A percentile compares a stretch with the other conserved stretches of the same genome.
Conservation (phyloP, 2,888 invertebrate species). For the Heliconius aoede region DNA sequence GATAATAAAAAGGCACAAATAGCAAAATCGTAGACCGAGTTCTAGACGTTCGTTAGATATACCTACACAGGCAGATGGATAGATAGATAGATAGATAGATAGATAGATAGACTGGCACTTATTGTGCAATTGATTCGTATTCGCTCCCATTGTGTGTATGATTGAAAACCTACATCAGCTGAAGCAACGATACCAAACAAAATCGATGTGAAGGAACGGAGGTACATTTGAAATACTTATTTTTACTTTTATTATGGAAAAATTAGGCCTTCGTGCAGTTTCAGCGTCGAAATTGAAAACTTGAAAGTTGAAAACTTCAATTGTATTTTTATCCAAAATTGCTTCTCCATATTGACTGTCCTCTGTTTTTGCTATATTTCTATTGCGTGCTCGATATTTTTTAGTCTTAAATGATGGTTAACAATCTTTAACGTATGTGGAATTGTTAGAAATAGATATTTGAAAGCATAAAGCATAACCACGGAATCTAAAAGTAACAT, state of each 20-base stretch:
- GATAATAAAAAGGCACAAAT: neutral
- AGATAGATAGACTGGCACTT: neutral
- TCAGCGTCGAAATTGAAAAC: too few relatives aligned
- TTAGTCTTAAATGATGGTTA: too few relatives aligned
- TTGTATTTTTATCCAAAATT: too few relatives aligned
- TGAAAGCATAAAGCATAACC: too few relatives aligned
- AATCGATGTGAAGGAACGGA: neutral
- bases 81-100: neutral
- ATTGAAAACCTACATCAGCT: slow-evolving; percentile 21
- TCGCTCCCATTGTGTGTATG: slow-evolving; percentile 11
- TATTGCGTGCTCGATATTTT: too few relatives aligned
- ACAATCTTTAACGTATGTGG: too few relatives aligned
- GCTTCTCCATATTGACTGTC: too few relatives aligned
- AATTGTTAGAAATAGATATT: too few relatives aligned
- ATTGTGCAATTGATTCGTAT: slow-evolving; percentile 23
- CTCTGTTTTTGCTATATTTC: too few relatives aligned
- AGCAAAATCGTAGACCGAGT: slow-evolving; percentile 3
- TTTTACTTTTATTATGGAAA: neutral
- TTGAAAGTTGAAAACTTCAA: too few relatives aligned
- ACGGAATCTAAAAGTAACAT: too few relatives aligned
- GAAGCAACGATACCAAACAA: neutral
- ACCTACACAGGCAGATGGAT: neutral
- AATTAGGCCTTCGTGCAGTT: too few relatives aligned
- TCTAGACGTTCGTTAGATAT: slow-evolving; percentile 15
- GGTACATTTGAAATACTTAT: neutral